Base-by-base conservation (phyloP, 2,797 vertebrate species). In the Peromyscus nudipes region DNA sequence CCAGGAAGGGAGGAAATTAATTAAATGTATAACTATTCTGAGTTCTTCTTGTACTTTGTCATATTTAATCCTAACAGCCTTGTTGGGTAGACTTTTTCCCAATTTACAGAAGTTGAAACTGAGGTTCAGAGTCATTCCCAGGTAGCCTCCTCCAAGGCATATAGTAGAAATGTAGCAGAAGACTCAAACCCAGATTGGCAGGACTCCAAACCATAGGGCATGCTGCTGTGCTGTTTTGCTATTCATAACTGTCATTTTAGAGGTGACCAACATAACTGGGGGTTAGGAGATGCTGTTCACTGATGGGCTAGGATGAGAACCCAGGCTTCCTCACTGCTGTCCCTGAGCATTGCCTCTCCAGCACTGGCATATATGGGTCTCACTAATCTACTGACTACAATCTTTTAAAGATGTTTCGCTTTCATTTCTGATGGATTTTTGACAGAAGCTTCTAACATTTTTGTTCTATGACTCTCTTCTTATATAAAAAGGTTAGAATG, bases 331-430 rank as follows among this genome's bases (percentile, higher is more conserved):
- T 46, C 2, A 67, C 27, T 67, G 57, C 25, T 89, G 4, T 75
- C 57, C 27, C 40, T 69, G 37, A 80, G 12, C 7, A 7, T 0
- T 1, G 2, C 25, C 16, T 31, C 60, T 27, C 16, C 3, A 21
- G 84, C 23, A 19, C n/a, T 52, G 76, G 34, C 40, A 21, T 21
- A 43, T 23, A 87, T 46, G 3, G 2, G 52, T 60, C 55, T 57
- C 57, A 17, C 29, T 83, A 67, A 92, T 31, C 3, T 40, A 79
- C 52, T 85, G 14, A 65, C 77, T 89, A 29, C 14, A 57, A 87
- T 89, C 89, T 97, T 97, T 94, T 92, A 84, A 91, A 97, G 40
- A 71, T 91, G 60, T 86, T 96, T 96, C 97, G 75, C 95, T 97
- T 93, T 84, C 60, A 82, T 88, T 94, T 91, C 49, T 62, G 82